Percentiles rank a stretch among this genome's conserved stretches.
phyloP scores from a whole-genome alignment of 2,797 vertebrate species.

The Acropternis orthonyx region DNA sequence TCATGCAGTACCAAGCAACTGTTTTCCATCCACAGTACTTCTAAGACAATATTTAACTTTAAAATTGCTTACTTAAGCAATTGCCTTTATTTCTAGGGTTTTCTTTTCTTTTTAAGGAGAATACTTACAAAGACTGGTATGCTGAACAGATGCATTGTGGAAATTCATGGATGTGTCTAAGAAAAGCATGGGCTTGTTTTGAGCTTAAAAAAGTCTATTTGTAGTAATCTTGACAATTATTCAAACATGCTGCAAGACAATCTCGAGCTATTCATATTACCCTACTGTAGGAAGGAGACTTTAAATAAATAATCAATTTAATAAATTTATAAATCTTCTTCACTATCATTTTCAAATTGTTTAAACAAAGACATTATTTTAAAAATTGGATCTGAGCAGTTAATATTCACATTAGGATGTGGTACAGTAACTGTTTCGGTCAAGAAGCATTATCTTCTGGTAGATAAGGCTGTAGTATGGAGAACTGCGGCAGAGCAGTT shows the following conservation, averaged over 20 bases:
- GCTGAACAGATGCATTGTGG: neutral
- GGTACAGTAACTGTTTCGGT: neutral
- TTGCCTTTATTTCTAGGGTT: conserved; percentile 3
- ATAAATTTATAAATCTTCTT: neutral
- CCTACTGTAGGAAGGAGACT: neutral
- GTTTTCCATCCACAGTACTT: conserved; percentile 21
- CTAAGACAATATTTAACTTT: conserved; percentile 20
- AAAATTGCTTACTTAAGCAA: conserved; percentile 20
- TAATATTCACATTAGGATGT: neutral
- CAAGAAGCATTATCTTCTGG: neutral
- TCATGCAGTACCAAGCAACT: conserved; percentile 1
- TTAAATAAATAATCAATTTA: neutral
- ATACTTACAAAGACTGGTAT: neutral
- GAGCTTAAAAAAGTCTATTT: neutral
- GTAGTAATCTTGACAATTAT: neutral
- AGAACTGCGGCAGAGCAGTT: neutral
- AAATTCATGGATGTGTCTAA: neutral
- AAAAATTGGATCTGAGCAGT: neutral
- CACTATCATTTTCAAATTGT: neutral
- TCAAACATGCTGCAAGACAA: neutral
- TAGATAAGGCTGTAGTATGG: neutral
- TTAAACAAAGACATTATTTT: neutral
- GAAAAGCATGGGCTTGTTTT: neutral
- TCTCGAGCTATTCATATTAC: neutral
- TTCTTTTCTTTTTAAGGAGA: neutral